Base-by-base conservation (phyloP, 2,888 invertebrate genomes). In the Antheraea assamensis region DNA sequence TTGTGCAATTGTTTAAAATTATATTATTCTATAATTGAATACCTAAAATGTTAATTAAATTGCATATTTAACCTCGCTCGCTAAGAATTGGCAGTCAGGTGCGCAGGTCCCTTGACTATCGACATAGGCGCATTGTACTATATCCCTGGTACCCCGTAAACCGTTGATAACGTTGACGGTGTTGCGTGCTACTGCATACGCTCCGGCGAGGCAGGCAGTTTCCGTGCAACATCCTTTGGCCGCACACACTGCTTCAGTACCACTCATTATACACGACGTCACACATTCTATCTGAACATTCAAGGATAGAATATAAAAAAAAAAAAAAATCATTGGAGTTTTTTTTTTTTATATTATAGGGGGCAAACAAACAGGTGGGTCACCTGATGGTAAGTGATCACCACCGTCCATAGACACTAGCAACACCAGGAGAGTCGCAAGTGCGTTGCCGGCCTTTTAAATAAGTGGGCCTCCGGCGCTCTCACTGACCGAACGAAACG, bases 191-290 rank as follows among this genome's bases (percentile, higher is more conserved):
- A 93, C 86, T 0, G 93, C 89, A 80, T 89, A 94, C 13, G 94
- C 93, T 21, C 94, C 93, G 24, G 94, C 88, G 1, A 94, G 81
- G 73, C 91, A 90, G 0, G 94, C 85, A 0, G 91, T 91, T 27
- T 87, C 91, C 0, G 79, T 77, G n/a, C 47, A 71, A 49, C 87
- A 84, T 0, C 91, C 87, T 61, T 92, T 92, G 0, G 92, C 88
- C 0, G 85, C 83, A 74, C 88, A 87, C 0, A 93, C 91, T 0
- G 88, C 85, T 58, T 92, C 91, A 19, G 83, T 88, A 2, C 92
- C 91, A 71, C 83, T 87, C 93, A 93, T 93, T 78, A 94, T 94
- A 75, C 92, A 89, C 0, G 93, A 92, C 1, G 92, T 92, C 30
- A 92, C 87, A 75, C 93, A 92, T 83, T 94, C 93, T 21, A 92